Evolutionary conservation across 2,797 vertebrate species (phyloP), one percentile per base, ranked within the genome.

Genomic region (Cercopithecus petaurista): DNA sequence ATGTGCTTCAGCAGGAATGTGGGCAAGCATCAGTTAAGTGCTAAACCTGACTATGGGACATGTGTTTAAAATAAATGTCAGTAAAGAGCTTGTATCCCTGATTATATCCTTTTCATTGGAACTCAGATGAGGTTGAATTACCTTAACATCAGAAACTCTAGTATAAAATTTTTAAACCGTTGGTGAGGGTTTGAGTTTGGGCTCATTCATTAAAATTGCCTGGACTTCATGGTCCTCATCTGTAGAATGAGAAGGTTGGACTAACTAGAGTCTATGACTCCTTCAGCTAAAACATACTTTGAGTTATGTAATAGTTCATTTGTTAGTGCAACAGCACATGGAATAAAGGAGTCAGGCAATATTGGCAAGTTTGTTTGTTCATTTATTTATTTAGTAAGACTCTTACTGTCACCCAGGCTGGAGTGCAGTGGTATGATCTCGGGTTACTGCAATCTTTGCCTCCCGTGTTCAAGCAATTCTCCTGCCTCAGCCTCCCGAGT

Each of bases 11-110:
- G 43, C 36, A 91, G 86, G 96, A 98, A 91, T 89, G 85, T 75
- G 64, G 57, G 70, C 92, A 95, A 95, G 77, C 2, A 5, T 80
- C 84, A 36, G 77, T 52, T 52, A 79, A 75, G 52, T 36, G 86
- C 30, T 83, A 50, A 88, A 52, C 36, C 36, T 61, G 41, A 83
- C 72, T 12, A 7, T 48, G 39, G 67, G 75, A 82, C 88, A 83
- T 86, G 79, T 95, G 96, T 91, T 95, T 95, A 97, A 96, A 95
- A 92, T 86, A 90, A 96, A 81, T 52, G 39, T 90, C 43, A 92
- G 79, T 77, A 96, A 72, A 22, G 39, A 82, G 4, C 39, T 83
- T 7, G 14, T 48, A 14, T 86, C 73, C 57, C 30, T 36, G 50
- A 73, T 70, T 41, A 33, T 72, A 22, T 75, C 61, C 24, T 95